phyloP scores from a whole-genome alignment of 2,797 vertebrate genomes.

The Pipistrellus pygmaeus region DNA sequence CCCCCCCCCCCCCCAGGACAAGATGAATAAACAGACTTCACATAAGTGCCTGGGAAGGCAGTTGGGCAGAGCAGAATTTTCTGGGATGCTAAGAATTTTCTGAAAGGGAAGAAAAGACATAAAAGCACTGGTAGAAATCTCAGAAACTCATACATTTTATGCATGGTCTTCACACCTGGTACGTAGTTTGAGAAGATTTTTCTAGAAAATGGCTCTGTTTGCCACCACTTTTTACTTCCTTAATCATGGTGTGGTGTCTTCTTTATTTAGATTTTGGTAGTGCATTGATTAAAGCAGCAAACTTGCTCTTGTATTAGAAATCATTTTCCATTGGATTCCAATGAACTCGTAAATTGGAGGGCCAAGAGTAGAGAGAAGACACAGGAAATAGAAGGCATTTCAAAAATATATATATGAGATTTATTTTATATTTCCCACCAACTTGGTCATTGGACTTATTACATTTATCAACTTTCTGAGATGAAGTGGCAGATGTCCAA shows the following conservation, averaged over 20 bases:
- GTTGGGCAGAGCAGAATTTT: background rate
- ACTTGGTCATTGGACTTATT: background rate
- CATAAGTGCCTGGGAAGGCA: background rate
- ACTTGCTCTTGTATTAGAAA: background rate
- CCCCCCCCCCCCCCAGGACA: background rate
- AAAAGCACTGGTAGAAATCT: background rate
- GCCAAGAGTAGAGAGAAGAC: background rate
- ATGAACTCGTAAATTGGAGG: background rate
- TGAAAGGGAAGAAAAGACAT: background rate
- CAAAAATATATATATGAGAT: background rate
- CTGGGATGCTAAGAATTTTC: background rate
- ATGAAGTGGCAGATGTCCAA: background rate
- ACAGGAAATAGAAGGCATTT: background rate
- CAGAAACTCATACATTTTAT: background rate
- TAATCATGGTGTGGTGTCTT: background rate
- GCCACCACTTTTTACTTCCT: background rate
- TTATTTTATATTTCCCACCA: conserved; percentile 22
- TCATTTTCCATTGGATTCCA: background rate
- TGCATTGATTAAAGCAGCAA: background rate
- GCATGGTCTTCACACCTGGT: fast-evolving
- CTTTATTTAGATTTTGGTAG: background rate
- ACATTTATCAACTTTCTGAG: background rate
- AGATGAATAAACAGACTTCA: background rate
- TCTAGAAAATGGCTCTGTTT: background rate
- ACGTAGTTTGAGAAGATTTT: background rate